Percentiles rank a stretch among this genome's conserved stretches.
phyloP scores from a whole-genome alignment of 2,797 vertebrate genomes.

The Synanceia verrucosa region DNA sequence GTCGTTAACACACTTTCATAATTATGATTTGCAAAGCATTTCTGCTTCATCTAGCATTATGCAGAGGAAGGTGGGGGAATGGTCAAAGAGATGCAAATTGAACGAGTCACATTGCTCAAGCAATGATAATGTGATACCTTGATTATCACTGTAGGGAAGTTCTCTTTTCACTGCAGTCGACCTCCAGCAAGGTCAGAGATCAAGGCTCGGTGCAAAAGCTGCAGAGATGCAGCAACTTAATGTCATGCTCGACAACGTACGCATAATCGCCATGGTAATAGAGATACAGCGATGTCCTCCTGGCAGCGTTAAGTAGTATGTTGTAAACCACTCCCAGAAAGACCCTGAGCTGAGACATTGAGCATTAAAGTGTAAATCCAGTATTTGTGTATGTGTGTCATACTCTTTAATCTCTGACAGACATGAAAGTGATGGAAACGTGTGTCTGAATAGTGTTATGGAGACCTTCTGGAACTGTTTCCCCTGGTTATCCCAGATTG shows the following conservation, averaged over 20 bases:
- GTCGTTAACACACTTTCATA: not conserved
- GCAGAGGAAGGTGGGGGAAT: not conserved
- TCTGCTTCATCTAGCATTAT: slow-evolving; percentile 8
- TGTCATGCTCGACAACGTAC: no score
- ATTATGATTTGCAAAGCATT: not conserved
- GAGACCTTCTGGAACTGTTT: not conserved
- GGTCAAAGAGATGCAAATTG: slow-evolving; percentile 12
- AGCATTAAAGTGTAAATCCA: not conserved
- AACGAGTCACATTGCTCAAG: slow-evolving; percentile 18
- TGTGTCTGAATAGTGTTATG: not conserved
- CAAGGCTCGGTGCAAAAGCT: not conserved
- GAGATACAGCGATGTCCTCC: not conserved
- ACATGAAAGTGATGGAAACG: not conserved
- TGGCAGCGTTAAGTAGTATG: not conserved
- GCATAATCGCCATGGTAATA: no score
- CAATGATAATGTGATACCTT: slow-evolving; percentile 11
- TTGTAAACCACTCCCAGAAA: slow-evolving; percentile 1
- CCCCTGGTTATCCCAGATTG: not conserved
- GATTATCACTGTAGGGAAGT: slow-evolving; percentile 16
- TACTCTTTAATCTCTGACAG: not conserved
- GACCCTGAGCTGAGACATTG: not conserved
- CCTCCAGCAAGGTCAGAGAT: slow-evolving; percentile 30
- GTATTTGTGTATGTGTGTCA: not conserved
- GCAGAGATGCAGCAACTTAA: not conserved
- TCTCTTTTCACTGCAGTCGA: not conserved